Conservation (phyloP, 2,888 invertebrate genomes). For the Mantis religiosa region DNA sequence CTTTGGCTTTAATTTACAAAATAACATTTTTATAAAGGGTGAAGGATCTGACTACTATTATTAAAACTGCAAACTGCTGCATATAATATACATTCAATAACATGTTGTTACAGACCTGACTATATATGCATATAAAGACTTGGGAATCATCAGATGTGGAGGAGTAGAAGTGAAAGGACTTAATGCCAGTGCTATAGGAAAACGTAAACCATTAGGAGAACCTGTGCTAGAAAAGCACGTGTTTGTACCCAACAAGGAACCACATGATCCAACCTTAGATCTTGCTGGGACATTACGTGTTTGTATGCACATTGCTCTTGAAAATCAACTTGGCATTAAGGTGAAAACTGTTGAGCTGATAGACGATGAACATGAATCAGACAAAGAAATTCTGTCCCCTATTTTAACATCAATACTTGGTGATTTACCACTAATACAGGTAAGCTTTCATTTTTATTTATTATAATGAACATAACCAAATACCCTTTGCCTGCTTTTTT, state of each 20-base stretch:
- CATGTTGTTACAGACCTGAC: conserved; percentile 36
- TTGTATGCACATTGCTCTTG: conserved; percentile 66
- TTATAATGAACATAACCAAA: no score
- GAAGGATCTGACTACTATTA: no score
- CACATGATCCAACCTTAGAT: conserved; percentile 25
- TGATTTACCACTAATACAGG: conserved; percentile 38
- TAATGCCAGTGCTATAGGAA: conserved; percentile 69
- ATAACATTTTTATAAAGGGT: no score
- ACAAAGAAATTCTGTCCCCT: conserved; percentile 31
- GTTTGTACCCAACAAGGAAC: conserved; percentile 61
- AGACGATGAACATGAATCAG: conserved; percentile 51
- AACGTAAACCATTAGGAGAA: conserved; percentile 62
- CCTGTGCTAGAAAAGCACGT: conserved; percentile 73
- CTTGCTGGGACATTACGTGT: conserved; percentile 55
- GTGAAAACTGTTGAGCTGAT: conserved; percentile 56
- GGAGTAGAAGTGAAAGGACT: conserved; percentile 75
- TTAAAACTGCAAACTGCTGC: no score
- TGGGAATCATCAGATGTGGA: conserved; percentile 57
- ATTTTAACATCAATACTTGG: conserved; percentile 45
- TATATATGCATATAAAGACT: conserved; percentile 49
- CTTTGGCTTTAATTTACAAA: no score
- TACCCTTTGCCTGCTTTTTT: no score
- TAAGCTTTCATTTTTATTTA: conserved; percentile 18
- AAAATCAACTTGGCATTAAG: conserved; percentile 62
- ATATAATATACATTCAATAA: no score